Conservation (phyloP, 2,888 invertebrate genomes). For the Melanophora roralis region DNA sequence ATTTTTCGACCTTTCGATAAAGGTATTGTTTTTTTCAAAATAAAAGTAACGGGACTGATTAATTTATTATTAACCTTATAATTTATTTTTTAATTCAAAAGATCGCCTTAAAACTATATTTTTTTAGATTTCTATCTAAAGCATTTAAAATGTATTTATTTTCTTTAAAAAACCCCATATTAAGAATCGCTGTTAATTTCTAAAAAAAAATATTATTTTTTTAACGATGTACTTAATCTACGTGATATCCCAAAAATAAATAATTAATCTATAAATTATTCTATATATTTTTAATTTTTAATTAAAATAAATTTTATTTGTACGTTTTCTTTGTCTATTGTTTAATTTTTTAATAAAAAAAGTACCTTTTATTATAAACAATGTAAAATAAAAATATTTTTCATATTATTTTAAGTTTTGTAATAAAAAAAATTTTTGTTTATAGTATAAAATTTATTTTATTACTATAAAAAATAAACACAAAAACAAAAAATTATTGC, state of each 20-base stretch:
- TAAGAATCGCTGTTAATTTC: background rate
- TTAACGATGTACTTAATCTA: slow-evolving; percentile 52
- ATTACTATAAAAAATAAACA: background rate
- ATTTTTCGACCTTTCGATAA: background rate
- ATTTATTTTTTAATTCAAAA: too few species aligned
- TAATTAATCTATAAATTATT: background rate
- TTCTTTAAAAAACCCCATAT: background rate
- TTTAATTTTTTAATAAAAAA: slow-evolving; percentile 26
- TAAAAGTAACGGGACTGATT: background rate
- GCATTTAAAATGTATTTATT: slow-evolving; percentile 52
- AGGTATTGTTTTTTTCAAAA: background rate
- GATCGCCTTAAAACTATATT: slow-evolving; percentile 16
- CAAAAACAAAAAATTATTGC: slow-evolving; percentile 25
- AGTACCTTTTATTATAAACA: slow-evolving; percentile 30
- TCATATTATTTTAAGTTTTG: slow-evolving; percentile 38
- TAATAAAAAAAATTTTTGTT: slow-evolving; percentile 33
- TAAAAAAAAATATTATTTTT: background rate
- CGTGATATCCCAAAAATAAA: slow-evolving; percentile 46
- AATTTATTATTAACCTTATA: background rate
- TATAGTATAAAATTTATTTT: slow-evolving; percentile 6
- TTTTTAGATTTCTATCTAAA: slow-evolving; percentile 23
- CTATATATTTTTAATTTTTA: background rate
- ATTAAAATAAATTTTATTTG: background rate
- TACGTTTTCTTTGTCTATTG: background rate
- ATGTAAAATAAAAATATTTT: slow-evolving; percentile 33